Conservation (phyloP, 2,113 vertebrate species). For the Thalassarche chlororhynchos region DNA sequence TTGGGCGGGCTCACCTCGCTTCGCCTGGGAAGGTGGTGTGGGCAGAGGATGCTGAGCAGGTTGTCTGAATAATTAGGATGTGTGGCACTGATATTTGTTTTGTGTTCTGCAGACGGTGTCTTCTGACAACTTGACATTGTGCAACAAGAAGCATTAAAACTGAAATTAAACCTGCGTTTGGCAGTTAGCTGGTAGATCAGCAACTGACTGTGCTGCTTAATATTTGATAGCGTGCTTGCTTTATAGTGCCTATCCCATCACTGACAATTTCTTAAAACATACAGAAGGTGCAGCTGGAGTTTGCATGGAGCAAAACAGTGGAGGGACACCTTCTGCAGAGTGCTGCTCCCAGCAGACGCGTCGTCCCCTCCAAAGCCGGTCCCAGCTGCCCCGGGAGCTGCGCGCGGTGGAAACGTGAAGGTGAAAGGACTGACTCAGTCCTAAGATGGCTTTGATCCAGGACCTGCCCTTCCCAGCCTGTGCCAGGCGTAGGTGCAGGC, state of each 20-base stretch:
- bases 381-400: not conserved
- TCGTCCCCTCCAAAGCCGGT: not conserved
- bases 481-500: not conserved
- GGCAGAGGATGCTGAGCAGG: not conserved
- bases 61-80: not conserved
- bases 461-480: not conserved
- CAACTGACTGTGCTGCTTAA: not conserved
- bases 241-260: not conserved
- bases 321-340: not conserved
- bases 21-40: not conserved
- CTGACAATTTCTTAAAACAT: not conserved
- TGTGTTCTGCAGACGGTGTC: not conserved
- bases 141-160: not conserved
- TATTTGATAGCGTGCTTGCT: not conserved
- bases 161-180: not conserved
- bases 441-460: not conserved
- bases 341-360: not conserved
- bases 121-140: not conserved
- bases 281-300: not conserved
- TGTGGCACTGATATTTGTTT: not conserved
- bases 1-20: not conserved
- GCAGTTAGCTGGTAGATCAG: constrained; percentile 4
- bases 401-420: fast-evolving
- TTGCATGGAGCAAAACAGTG: not conserved
- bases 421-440: not conserved